Conservation (phyloP, 2,888 invertebrate genomes). For the Belgica antarctica region DNA sequence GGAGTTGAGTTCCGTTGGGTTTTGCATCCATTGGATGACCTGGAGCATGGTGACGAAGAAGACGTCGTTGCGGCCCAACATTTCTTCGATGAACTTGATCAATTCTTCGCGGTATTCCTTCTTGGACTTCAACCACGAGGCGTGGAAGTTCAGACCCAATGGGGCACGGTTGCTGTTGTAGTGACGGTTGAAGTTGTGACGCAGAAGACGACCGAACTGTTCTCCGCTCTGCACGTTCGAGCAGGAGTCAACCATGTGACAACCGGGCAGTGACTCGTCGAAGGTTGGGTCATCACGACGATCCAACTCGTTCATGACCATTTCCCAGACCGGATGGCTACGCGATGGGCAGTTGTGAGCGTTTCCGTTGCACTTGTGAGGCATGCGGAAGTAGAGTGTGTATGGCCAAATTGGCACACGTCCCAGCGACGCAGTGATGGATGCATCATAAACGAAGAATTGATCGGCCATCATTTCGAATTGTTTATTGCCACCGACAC, state of each 20-base stretch:
- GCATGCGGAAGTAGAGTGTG: constrained; percentile 94
- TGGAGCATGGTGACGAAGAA: constrained; percentile 89
- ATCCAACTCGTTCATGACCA: constrained; percentile 94
- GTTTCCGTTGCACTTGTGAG: constrained; percentile 92
- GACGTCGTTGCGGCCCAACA: constrained; percentile 83
- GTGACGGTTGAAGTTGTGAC: constrained; percentile 93
- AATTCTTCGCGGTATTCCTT: constrained; percentile 89
- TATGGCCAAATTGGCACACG: constrained; percentile 96
- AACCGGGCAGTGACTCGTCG: constrained; percentile 89
- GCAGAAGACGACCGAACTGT: constrained; percentile 82
- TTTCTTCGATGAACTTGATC: constrained; percentile 90
- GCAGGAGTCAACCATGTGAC: constrained; percentile 92
- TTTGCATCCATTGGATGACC: constrained; percentile 96
- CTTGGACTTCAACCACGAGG: constrained; percentile 92
- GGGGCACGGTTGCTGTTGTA: constrained; percentile 91
- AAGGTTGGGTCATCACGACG: constrained; percentile 90
- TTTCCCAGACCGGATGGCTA: constrained; percentile 93
- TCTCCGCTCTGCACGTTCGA: constrained; percentile 89
- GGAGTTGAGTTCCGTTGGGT: constrained; percentile 81
- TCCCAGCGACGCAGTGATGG: constrained; percentile 84
- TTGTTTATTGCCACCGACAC: constrained; percentile 91
- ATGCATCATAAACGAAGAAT: constrained; percentile 91
- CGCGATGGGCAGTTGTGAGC: constrained; percentile 88
- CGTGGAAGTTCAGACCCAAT: constrained; percentile 88
- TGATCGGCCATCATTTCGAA: constrained; percentile 97